Conservation (phyloP, 2,113 vertebrate species). For the Perca schrenkii region DNA sequence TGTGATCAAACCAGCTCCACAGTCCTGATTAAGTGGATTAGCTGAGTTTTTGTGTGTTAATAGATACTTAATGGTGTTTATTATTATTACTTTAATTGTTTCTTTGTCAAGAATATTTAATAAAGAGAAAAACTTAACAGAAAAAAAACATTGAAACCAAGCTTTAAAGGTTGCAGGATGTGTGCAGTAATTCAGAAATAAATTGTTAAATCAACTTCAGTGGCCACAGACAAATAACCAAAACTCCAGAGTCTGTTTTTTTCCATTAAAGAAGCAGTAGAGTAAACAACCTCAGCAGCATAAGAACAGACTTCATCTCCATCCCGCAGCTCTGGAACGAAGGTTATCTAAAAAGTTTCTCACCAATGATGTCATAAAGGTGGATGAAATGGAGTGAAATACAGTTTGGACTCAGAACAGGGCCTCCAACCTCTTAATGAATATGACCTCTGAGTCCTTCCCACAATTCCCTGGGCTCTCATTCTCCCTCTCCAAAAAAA, state of each 20-base stretch:
- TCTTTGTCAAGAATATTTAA: not conserved
- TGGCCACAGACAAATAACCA: not conserved
- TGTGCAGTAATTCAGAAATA: not conserved
- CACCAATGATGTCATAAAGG: constrained; percentile 66
- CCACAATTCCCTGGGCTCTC: constrained; percentile 69
- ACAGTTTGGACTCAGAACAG: constrained; percentile 64
- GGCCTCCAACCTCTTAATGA: constrained; percentile 76
- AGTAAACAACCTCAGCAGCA: not conserved
- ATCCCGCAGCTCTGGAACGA: constrained; percentile 6
- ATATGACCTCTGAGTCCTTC: constrained; percentile 73
- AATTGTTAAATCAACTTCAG: not conserved
- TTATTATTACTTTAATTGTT: too few species aligned
- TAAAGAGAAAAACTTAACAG: not conserved
- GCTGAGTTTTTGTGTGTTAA: too few species aligned
- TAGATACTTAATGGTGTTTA: not conserved
- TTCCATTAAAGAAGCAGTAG: not conserved
- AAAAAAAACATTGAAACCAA: not conserved
- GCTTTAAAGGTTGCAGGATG: not conserved
- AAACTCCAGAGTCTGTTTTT: not conserved
- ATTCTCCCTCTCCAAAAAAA: constrained; percentile 57
- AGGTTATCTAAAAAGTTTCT: constrained; percentile 62
- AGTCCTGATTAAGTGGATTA: too few species aligned
- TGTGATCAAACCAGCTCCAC: too few species aligned
- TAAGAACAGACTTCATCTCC: not conserved
- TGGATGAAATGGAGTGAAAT: constrained; percentile 61